Evolutionary conservation across 2,797 vertebrate species (phyloP), one percentile per base, ranked within the genome.

Genomic region (Semaprochilodus insignis): DNA sequence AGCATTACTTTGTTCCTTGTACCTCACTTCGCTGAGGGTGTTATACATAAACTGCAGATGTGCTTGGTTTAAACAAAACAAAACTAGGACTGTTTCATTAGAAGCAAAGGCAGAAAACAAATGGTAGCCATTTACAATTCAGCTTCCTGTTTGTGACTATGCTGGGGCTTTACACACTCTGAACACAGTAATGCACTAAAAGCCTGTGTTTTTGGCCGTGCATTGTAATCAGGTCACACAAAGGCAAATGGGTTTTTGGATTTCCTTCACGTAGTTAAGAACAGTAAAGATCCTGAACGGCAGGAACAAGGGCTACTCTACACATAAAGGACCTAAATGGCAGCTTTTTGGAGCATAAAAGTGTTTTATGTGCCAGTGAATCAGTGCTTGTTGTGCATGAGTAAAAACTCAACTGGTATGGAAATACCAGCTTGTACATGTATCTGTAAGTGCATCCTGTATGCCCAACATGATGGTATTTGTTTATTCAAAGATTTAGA

Each of bases 211-310:
- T 31, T 81, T 67, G 69, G 83, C 75, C 25, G 2, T 65, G 82
- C 83, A 84, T 88, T 87, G 81, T 86, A 88, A 87, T 83, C 80
- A 81, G 78, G 48, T 73, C 70, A 62, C 66, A 85, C 83, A 90
- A 89, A 90, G 77, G 72, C 66, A 59, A 88, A 82, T 51, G 34
- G 7, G 54, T 36, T 74, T 91, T 87, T 88, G 87, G 69, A 92
- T 89, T 88, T 89, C 85, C 88, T 79, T 88, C 90, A 92, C 86
- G 88, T 90, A 85, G 62, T 67, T 67, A 69, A 78, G 65, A 87
- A 88, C 88, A 65, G 40, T 73, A 54, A 48, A 71, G 74, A 87
- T 65, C 88, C 83, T 82, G 77, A 78, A 82, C 60, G 52, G 75
- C 77, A 76, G 16, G 27, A 57, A 48, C 19, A 17, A 79, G 51